Base-by-base conservation (phyloP, 2,797 vertebrate genomes). In the Halcyon smyrnensis region DNA sequence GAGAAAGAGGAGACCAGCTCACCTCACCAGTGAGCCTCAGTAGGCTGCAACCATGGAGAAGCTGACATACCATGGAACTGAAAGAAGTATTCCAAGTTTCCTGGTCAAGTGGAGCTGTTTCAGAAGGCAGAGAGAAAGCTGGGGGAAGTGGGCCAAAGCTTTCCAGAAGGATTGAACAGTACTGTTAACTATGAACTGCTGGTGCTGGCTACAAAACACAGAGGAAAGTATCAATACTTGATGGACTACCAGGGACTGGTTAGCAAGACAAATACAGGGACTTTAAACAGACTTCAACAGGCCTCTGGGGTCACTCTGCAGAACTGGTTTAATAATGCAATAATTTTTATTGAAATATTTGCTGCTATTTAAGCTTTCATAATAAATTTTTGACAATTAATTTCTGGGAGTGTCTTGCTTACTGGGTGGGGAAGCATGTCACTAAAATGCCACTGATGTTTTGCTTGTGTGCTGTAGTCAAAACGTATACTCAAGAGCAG, bases 301-400 rank as follows among this genome's bases (percentile, higher is more conserved):
- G 70, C 78, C 81, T 94, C 70, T 90, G 93, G 78, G 93, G 93
- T 94, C 87, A 54, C 56, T 94, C 84, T 97, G 76, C 90, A 85
- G 79, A 92, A 95, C 81, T 96, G 79, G 56, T 96, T 97, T 95
- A 91, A 86, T 96, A 78, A 87, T 95, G 95, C 93, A 97, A 89
- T 94, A 97, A 92, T 28, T 97, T 94, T 94, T 89, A 84, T 77
- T 98, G 84, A 97, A 97, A 45, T 89, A 92, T 41, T 95, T 95
- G 93, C 87, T 98, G 94, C 95, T 94, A 77, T 94, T 89, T 89
- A 97, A 97, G 91, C 81, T 96, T 96, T 97, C 91, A 70, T 97
- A 98, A 98, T 98, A 98, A 98, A 98, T 93, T 83, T 93, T 96
- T 97, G 89, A 97, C 96, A 97, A 79, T 85, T 79, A 96, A 84